Base-by-base conservation (phyloP, 2,888 invertebrate genomes). In the Linnaemya vulpina region DNA sequence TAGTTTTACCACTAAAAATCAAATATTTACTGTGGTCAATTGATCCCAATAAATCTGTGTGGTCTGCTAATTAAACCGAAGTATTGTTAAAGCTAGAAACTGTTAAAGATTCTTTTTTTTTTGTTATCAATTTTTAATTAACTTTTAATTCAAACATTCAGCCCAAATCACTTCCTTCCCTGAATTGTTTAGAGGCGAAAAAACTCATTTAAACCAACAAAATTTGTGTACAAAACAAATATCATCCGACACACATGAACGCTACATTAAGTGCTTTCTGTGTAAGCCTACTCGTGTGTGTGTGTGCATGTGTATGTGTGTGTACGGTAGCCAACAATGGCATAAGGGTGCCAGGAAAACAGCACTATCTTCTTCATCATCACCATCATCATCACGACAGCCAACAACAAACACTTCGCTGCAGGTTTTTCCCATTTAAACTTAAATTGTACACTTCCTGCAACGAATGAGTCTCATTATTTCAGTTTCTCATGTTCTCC, bases 81-180 rank as follows among this genome's bases (percentile, higher is more conserved):
- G 17, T 53, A 15, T 5, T 65, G 55, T 35, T 30, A 3, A 22
- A 73, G 65, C 58, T 73, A 73, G 65, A 71, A 65, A 79, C 71
- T 79, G 35, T 35, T 78, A 78, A 78, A 35, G 53, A 46, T 55
- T n/a, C 65, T 73, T 73, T 10, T 15, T 62, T 70, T 60, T 38
- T 30, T 30, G 30, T 30, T 30, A 30, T 30, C n/a, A 80, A 79
- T 73, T 83, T 82, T 83, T 83, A 78, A 82, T 85, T 85, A 85
- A 74, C 73, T 49, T 81, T 81, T 38, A 20, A 73, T 81, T 81
- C 25, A 20, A 73, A 38, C 35, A 49, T 35, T 13, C 38, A 11
- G 35, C 43, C 17, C 38, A 7, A 20, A 15, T 1, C 30, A 51
- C 38, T 22, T 22, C 13, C 7, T 22, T 17, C 17, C 4, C 17